These are phyloP conservation scores for Reticulitermes speratus DNA, from an alignment of 1,140 invertebrate genomes.

Conservation along the genomic window DNA sequence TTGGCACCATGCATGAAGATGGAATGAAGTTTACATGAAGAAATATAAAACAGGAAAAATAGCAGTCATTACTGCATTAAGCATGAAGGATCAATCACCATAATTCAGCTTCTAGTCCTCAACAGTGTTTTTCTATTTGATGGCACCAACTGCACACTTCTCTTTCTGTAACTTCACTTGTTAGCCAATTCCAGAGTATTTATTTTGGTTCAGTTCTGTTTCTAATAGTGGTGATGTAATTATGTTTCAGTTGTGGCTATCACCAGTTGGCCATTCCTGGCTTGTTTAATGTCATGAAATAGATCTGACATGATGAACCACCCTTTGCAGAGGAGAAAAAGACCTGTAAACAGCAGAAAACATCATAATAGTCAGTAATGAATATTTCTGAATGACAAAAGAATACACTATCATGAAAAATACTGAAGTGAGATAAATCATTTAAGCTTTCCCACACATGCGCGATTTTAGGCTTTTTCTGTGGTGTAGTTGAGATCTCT, in stretches of 20 bases:
- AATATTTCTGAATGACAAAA: no score
- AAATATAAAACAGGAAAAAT: not conserved
- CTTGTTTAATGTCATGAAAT: slow-evolving; percentile 99
- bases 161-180: not conserved
- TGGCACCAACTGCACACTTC: not conserved
- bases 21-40: no score
- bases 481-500: no score
- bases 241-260: slow-evolving; percentile 37
- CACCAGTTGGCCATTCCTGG: slow-evolving; percentile 99
- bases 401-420: no score
- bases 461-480: no score
- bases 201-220: not conserved
- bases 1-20: no score
- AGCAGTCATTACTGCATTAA: not conserved
- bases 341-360: slow-evolving; percentile 58
- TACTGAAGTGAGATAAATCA: no score
- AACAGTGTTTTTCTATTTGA: not conserved
- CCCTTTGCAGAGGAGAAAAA: slow-evolving; percentile 99
- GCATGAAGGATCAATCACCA: not conserved
- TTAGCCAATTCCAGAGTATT: not conserved
- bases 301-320: slow-evolving; percentile 98
- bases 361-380: no score
- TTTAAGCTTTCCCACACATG: no score
- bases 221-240: not conserved
- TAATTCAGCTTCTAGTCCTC: not conserved